Evolutionary conservation across 2,888 invertebrate species (phyloP).

Genomic region (Oxystoma pomonae): DNA sequence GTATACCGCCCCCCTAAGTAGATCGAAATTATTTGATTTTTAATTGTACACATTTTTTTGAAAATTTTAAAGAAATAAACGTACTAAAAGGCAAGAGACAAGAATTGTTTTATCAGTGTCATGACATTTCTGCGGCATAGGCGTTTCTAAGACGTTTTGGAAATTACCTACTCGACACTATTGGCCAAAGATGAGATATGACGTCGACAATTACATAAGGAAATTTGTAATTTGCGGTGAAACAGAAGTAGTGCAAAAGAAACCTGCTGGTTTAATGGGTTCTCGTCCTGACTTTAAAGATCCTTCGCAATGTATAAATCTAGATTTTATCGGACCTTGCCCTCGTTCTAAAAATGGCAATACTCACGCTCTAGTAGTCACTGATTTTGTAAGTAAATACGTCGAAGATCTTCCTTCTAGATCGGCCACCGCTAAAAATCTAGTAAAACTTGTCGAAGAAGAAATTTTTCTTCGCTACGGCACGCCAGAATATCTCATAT

Average conservation of each 20-base stretch:
- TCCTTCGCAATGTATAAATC: conserved; percentile 12
- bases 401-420: conserved; percentile 8
- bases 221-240: conserved; percentile 7
- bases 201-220: conserved; percentile 1
- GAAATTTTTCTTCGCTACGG: conserved; percentile 8
- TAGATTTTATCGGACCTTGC: conserved; percentile 12
- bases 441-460: conserved; percentile 8
- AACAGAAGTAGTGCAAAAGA: conserved; percentile 11
- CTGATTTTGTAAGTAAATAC: conserved; percentile 16
- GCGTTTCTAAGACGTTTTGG: not conserved
- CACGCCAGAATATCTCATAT: conserved; percentile 8
- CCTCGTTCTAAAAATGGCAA: conserved; percentile 8
- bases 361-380: conserved; percentile 10
- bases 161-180: not conserved
- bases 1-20: too few relatives aligned
- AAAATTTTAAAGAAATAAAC: too few relatives aligned
- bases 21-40: too few relatives aligned
- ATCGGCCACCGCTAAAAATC: conserved; percentile 9
- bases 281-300: conserved; percentile 6
- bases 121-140: conserved; percentile 6
- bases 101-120: not conserved
- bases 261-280: conserved; percentile 2
- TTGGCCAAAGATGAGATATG: conserved; percentile 9
- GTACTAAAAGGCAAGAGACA: conserved; percentile 3
- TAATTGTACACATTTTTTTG: too few relatives aligned